Percentiles rank a stretch among this genome's conserved stretches.
These are phyloP conservation scores for Hipposideros larvatus DNA, from an alignment of 2,797 vertebrate genomes.

Conservation along the genomic window DNA sequence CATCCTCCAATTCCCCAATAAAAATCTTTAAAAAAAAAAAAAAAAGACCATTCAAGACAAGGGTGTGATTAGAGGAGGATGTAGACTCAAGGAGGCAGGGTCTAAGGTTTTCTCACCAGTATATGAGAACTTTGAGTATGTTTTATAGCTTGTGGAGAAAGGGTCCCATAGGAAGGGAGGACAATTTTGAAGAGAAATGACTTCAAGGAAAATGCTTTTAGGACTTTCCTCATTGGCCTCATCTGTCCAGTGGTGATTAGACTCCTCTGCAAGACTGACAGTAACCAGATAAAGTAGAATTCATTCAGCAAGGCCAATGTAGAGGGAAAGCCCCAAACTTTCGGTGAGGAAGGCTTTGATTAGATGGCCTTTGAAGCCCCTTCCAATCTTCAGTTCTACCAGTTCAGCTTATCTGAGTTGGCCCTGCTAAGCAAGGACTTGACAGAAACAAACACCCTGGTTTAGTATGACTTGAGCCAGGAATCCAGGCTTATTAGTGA, in stretches of 20 bases:
- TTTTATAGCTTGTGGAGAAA: conserved; percentile 13
- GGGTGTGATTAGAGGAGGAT: not conserved
- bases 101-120: conserved; percentile 17
- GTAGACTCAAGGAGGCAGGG: not conserved
- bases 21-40: too few species aligned
- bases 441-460: conserved; percentile 6
- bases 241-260: conserved; percentile 14
- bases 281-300: conserved; percentile 22
- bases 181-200: conserved; percentile 12
- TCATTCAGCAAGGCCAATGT: not conserved
- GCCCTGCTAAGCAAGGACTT: not conserved
- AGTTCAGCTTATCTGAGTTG: not conserved
- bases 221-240: conserved; percentile 1
- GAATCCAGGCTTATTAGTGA: conserved; percentile 10
- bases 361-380: not conserved
- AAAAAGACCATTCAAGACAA: not conserved
- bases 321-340: not conserved
- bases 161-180: not conserved
- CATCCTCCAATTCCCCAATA: too few species aligned
- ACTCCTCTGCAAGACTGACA: not conserved
- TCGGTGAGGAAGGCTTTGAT: conserved; percentile 5
- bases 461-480: conserved; percentile 46
- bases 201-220: conserved; percentile 48
- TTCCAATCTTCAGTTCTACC: conserved; percentile 19
- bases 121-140: conserved; percentile 21